A percentile compares a stretch with the other conserved stretches of the same genome.
These are phyloP conservation scores for Anthopleura sola DNA, from an alignment of 64 coral and sea anemone genomes.

Conservation along the genomic window DNA sequence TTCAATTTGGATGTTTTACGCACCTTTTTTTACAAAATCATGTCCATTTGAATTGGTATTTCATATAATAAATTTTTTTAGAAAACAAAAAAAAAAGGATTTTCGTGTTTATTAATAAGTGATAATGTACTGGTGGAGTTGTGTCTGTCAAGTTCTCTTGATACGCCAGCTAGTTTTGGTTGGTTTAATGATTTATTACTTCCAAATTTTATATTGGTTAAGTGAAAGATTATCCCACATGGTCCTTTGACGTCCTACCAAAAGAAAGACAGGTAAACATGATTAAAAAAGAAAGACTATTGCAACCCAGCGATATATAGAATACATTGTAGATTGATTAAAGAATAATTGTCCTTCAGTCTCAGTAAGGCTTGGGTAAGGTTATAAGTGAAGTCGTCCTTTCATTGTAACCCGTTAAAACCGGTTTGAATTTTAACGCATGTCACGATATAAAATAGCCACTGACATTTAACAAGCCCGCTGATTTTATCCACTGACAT, in stretches of 20 bases:
- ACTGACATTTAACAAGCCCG: too few species aligned
- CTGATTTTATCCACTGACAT: too few species aligned
- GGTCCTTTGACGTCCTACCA: not conserved
- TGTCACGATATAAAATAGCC: too few species aligned
- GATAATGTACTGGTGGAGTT: not conserved
- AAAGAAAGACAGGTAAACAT: too few species aligned
- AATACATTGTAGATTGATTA: too few species aligned
- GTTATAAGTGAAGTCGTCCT: too few species aligned
- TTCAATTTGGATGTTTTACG: not conserved
- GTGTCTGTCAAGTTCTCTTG: not conserved
- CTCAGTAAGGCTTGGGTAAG: too few species aligned
- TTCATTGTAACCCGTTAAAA: too few species aligned
- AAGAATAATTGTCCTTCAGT: too few species aligned
- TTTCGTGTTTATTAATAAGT: not conserved
- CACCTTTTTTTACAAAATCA: not conserved
- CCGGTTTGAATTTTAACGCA: too few species aligned
- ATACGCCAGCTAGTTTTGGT: not conserved
- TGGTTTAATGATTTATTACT: not conserved
- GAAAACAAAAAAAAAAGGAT: not conserved
- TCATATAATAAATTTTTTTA: not conserved
- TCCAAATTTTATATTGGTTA: not conserved
- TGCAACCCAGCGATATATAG: too few species aligned
- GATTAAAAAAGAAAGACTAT: too few species aligned
- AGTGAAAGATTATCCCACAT: not conserved
- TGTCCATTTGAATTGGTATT: not conserved